Percentiles rank a stretch among this genome's conserved stretches.
phyloP scores from a whole-genome alignment of 37 sponge, comb jelly and placozoan genomes.

The Aplysina aerophoba region DNA sequence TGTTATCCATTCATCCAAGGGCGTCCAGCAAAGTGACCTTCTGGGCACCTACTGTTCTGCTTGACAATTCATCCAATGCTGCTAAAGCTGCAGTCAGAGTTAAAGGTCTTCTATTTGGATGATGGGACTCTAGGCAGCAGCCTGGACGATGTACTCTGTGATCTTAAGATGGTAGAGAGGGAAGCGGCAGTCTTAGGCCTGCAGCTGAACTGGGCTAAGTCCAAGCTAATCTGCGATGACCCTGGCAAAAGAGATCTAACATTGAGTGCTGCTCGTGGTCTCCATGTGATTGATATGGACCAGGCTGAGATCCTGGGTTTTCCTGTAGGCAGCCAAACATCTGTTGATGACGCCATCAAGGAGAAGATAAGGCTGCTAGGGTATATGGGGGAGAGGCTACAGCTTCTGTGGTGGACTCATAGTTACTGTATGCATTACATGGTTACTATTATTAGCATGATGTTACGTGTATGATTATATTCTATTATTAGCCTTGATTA shows the following conservation, averaged over 20 bases:
- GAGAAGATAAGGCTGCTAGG: conserved; percentile 2
- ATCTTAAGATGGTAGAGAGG: conserved; percentile 19
- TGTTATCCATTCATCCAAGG: conserved; percentile 42
- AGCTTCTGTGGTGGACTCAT: too few species aligned
- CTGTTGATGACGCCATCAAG: background rate
- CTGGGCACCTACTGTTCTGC: conserved; percentile 46
- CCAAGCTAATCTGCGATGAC: conserved; percentile 27
- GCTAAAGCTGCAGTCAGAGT: conserved; percentile 29
- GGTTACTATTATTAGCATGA: too few species aligned
- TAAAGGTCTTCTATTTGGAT: conserved; percentile 41
- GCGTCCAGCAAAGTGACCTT: conserved; percentile 37
- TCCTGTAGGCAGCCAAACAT: conserved; percentile 8
- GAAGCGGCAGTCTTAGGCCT: conserved; percentile 36
- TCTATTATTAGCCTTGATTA: too few species aligned
- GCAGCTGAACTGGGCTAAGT: conserved; percentile 30
- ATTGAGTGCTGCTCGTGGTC: conserved; percentile 8
- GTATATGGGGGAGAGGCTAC: conserved; percentile 2
- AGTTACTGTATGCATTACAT: too few species aligned
- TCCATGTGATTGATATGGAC: background rate
- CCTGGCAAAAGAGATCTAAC: background rate
- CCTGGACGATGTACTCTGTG: conserved; percentile 3
- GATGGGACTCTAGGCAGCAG: conserved; percentile 38
- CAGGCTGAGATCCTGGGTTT: conserved; percentile 32
- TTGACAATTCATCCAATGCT: conserved; percentile 30
- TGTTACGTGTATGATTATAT: too few species aligned